A percentile compares a stretch with the other conserved stretches of the same genome.
Conservation (phyloP, 2,113 vertebrate genomes). For the Tachysurus fulvidraco region DNA sequence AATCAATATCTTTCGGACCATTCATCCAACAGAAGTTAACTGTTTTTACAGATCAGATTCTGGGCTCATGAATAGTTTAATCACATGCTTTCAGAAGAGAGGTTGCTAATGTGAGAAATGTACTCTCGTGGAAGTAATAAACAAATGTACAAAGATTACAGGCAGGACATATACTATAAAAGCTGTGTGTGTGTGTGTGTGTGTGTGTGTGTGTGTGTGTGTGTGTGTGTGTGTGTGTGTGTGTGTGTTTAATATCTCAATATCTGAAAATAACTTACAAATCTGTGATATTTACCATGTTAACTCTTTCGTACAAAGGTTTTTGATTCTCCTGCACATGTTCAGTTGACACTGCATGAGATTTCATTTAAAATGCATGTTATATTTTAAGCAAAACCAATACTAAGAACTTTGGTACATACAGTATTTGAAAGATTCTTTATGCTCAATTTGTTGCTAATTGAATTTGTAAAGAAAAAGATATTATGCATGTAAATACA, state of each 20-base stretch:
- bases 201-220: too few species aligned
- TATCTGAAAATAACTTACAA: too few species aligned
- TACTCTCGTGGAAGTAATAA: background rate
- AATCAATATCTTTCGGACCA: background rate
- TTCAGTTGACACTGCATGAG: background rate
- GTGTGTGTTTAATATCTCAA: too few species aligned
- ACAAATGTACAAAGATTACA: background rate
- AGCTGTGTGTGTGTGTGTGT: background rate
- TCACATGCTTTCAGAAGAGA: background rate
- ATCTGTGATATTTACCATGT: background rate
- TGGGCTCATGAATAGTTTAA: background rate
- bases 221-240: background rate
- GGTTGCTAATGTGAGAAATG: background rate
- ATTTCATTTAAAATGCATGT: background rate
- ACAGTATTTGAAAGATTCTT: background rate
- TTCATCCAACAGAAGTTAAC: background rate
- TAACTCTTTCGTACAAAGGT: background rate
- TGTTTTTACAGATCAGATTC: background rate
- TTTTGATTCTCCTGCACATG: background rate
- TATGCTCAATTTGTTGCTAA: background rate
- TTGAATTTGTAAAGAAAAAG: background rate
- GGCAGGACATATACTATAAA: background rate
- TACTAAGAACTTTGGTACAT: background rate
- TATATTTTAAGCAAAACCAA: background rate
- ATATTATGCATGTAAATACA: background rate